A percentile compares a stretch with the other conserved stretches of the same genome.
Conservation (phyloP, 2,113 vertebrate genomes). For the Romanogobio albipinnatus region DNA sequence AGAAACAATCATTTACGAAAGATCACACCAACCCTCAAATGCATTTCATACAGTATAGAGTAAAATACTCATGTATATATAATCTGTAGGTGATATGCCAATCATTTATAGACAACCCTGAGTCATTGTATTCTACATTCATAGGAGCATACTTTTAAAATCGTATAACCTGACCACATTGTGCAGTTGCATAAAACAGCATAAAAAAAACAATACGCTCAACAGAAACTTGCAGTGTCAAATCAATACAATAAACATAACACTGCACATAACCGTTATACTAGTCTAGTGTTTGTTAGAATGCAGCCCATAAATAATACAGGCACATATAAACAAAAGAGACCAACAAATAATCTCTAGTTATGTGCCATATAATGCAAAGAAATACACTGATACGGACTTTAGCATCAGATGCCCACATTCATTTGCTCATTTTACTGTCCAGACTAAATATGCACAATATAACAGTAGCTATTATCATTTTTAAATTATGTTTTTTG, state of each 20-base stretch:
- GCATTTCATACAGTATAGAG: neutral
- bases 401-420: neutral
- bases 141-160: neutral
- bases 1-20: neutral
- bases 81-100: neutral
- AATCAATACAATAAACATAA: neutral
- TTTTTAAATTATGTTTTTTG: neutral
- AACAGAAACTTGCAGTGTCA: neutral
- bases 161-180: neutral
- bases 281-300: neutral
- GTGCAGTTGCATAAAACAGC: neutral
- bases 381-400: neutral
- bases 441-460: neutral
- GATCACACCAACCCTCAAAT: neutral
- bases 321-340: neutral
- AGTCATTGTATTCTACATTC: constrained; percentile 26
- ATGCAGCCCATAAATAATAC: neutral
- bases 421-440: neutral
- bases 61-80: neutral
- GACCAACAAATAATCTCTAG: neutral
- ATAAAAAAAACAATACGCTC: too few species aligned
- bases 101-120: constrained; percentile 14
- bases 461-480: neutral
- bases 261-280: neutral
- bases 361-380: neutral